phyloP scores from a whole-genome alignment of 2,797 vertebrate genomes.

The Pitangus sulphuratus region DNA sequence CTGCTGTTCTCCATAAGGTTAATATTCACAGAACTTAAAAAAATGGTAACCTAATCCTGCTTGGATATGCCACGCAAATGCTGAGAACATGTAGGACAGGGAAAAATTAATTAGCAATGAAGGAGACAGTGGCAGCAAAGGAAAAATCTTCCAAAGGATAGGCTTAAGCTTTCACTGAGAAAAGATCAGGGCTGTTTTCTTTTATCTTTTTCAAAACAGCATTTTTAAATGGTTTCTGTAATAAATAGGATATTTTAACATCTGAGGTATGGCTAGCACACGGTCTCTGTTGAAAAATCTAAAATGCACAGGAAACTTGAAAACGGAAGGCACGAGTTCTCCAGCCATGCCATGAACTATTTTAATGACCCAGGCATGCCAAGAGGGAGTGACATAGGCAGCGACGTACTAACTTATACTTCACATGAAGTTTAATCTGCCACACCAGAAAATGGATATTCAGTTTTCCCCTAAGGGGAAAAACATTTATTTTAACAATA shows the following conservation, averaged over 20 bases:
- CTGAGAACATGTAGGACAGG: neutral
- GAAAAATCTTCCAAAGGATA: neutral
- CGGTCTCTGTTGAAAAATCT: neutral
- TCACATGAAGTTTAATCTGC: neutral
- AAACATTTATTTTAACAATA: conserved; percentile 40
- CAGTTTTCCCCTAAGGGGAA: neutral
- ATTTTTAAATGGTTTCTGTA: conserved; percentile 1
- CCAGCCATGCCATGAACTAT: neutral
- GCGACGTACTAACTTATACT: neutral
- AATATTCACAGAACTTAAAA: neutral
- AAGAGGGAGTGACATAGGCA: neutral
- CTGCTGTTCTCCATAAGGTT: neutral
- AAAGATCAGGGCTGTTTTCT: neutral
- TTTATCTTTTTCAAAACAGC: neutral
- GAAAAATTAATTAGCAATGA: neutral
- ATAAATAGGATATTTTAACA: conserved; percentile 13
- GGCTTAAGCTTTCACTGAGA: neutral
- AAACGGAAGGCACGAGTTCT: neutral
- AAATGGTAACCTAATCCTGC: neutral
- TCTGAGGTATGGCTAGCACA: neutral
- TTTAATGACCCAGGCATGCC: neutral
- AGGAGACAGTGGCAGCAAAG: neutral
- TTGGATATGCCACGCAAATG: neutral
- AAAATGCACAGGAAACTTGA: neutral
- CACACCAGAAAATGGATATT: neutral